Base-by-base conservation (phyloP, 2,797 vertebrate species). In the Pangasius macronema region DNA sequence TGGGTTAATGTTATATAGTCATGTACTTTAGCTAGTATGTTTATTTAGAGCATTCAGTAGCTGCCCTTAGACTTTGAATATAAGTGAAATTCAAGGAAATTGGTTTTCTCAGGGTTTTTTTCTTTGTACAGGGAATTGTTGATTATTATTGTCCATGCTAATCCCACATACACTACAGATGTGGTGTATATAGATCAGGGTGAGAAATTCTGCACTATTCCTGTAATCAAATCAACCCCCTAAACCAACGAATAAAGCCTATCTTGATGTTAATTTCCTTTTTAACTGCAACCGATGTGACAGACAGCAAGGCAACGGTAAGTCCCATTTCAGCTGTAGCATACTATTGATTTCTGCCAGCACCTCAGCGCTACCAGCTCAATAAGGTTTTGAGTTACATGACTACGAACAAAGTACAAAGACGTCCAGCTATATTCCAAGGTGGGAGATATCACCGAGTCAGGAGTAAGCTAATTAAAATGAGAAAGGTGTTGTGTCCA, bases 311-410 rank as follows among this genome's bases (percentile, higher is more conserved):
- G 84, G 85, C 85, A 89, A 88, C 1, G 63, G 87, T 90, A 75
- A 90, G 92, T 91, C 91, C 63, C 73, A 91, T 92, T 91, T 73
- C 86, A 63, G 86, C 77, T 83, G 87, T 82, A 83, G 82, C 42
- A 82, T 24, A 57, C 53, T 82, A 94, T 95, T 85, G 93, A 94
- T 94, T 90, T 89, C 91, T 92, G 91, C 72, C 86, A 55, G 59
- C 36, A 46, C 90, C 90, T 87, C 88, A 86, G 90, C 88, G 87
- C 77, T 80, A 85, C 72, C 68, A 63, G 92, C 92, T 95, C 93
- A 93, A 92, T 92, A 91, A 83, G 82, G 92, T 92, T 93, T 93
- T 91, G 93, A 95, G 94, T 93, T 93, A 93, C 89, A 89, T 86
- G 87, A 88, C 81, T 85, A 90, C 89, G 89, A 85, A 63, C 93